Conservation (phyloP, 92 coral and sea anemone species). For the Zoanthus solanderi region DNA sequence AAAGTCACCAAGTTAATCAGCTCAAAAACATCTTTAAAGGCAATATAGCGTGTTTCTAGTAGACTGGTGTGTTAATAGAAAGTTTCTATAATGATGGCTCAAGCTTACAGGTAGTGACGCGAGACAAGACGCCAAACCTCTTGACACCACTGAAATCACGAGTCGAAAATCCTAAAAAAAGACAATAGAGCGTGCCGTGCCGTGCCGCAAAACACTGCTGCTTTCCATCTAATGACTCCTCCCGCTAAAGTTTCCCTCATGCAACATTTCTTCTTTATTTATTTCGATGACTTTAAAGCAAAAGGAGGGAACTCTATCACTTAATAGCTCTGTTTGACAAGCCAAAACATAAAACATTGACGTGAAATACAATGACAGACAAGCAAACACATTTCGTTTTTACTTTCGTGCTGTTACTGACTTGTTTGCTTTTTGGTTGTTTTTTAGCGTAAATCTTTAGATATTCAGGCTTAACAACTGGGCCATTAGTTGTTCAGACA, state of each 20-base stretch:
- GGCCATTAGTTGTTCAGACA: slow-evolving; percentile 18
- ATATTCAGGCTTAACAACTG: slow-evolving; percentile 25
- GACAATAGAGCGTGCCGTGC: neutral
- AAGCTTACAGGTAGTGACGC: slow-evolving; percentile 35
- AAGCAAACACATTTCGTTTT: neutral
- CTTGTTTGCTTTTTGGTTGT: neutral
- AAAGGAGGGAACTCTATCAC: neutral
- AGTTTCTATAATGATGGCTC: neutral
- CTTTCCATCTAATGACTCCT: slow-evolving; percentile 36
- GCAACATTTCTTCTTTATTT: slow-evolving; percentile 16
- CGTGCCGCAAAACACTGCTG: neutral
- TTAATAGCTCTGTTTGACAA: too few species aligned
- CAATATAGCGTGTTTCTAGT: slow-evolving; percentile 2
- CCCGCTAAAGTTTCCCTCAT: slow-evolving; percentile 13
- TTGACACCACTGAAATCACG: slow-evolving; percentile 34
- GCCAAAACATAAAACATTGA: neutral
- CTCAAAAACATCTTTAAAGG: slow-evolving; percentile 15
- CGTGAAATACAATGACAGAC: too few species aligned
- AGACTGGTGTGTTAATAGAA: slow-evolving; percentile 25
- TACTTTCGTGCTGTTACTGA: slow-evolving; percentile 10
- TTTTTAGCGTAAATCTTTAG: neutral
- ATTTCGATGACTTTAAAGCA: neutral
- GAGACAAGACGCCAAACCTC: slow-evolving; percentile 28
- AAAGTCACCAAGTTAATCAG: neutral
- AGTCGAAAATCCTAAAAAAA: slow-evolving; percentile 33